Percentiles rank a stretch among this genome's conserved stretches.
Evolutionary conservation across 1,140 invertebrate genomes (phyloP).

Genomic region (Pseudobourletiella spinata): DNA sequence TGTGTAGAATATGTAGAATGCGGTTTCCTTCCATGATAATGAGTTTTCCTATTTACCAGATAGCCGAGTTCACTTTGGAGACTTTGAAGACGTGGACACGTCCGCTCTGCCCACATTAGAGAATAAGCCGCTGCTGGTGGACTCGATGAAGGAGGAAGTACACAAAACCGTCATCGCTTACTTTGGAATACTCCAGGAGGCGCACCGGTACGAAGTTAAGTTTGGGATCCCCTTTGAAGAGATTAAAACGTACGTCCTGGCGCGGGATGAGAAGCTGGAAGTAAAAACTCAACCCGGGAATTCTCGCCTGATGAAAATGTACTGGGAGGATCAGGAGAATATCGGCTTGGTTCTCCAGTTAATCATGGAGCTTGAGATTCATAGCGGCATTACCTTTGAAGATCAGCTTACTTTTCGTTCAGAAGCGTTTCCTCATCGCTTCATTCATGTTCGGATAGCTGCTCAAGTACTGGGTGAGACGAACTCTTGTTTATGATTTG

Average conservation of each 20-base stretch:
- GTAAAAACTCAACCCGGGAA: background rate
- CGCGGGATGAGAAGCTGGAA: background rate
- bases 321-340: background rate
- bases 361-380: slow-evolving; percentile 4
- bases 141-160: slow-evolving; percentile 4
- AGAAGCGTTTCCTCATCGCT: background rate
- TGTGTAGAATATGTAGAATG: no score
- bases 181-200: slow-evolving; percentile 17
- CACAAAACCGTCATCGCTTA: slow-evolving; percentile 13
- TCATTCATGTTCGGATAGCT: background rate
- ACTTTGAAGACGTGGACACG: background rate
- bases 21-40: no score
- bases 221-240: slow-evolving; percentile 15
- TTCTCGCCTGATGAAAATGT: slow-evolving; percentile 1
- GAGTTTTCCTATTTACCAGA: slow-evolving; percentile 1
- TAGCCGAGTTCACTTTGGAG: slow-evolving; percentile 19
- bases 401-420: slow-evolving; percentile 8
- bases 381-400: slow-evolving; percentile 3
- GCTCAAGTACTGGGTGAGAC: slow-evolving; percentile 19
- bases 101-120: background rate
- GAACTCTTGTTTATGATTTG: background rate
- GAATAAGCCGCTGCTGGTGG: slow-evolving; percentile 10
- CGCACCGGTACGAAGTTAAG: slow-evolving; percentile 18
- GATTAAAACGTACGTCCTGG: background rate
- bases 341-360: background rate